Base-by-base conservation (phyloP, 2,888 invertebrate genomes). In the Tetragonula carbonaria region DNA sequence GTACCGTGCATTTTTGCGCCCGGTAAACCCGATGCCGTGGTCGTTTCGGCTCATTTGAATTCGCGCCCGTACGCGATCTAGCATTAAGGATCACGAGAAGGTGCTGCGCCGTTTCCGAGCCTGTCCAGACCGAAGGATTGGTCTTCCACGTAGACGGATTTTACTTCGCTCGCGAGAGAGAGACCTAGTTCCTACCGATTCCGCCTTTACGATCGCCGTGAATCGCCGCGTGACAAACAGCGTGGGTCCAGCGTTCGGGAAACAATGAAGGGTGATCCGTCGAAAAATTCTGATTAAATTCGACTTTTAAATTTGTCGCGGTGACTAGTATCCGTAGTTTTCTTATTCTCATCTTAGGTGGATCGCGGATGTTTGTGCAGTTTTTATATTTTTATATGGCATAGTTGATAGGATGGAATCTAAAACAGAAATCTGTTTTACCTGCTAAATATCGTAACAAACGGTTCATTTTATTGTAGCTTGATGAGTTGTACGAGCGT, bases 21-120 rank as follows among this genome's bases (percentile, higher is more conserved):
- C 85, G 80, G 78, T 80, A 79, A 82, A 45, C 45, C 45, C 86
- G 79, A 83, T 78, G 76, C 84, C 73, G 77, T 57, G 74, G 84
- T 83, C 83, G 86, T 88, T 87, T 87, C 84, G 86, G 78, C 83
- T 85, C 86, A 89, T 89, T 89, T 90, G 86, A 88, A 89, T 89
- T 89, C 90, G 90, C 89, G 85, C 85, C 88, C 83, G 78, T 73
- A 74, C 84, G 80, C 84, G 86, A 82, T 78, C 84, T 76, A 73
- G 84, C 63, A 84, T 84, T 89, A 84, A 77, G 68, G 88, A 90
- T 88, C 89, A 86, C 88, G 89, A 38, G 65, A 86, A 82, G 76
- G 79, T 77, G 78, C 74, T 65, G 78, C 78, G n/a, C 70, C 82
- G 68, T 80, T 85, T 63, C 85, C 62, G 23, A 63, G 53, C 50